A percentile compares a stretch with the other conserved stretches of the same genome.
These are phyloP conservation scores for Microctonus brassicae DNA, from an alignment of 2,888 invertebrate genomes.

Conservation along the genomic window DNA sequence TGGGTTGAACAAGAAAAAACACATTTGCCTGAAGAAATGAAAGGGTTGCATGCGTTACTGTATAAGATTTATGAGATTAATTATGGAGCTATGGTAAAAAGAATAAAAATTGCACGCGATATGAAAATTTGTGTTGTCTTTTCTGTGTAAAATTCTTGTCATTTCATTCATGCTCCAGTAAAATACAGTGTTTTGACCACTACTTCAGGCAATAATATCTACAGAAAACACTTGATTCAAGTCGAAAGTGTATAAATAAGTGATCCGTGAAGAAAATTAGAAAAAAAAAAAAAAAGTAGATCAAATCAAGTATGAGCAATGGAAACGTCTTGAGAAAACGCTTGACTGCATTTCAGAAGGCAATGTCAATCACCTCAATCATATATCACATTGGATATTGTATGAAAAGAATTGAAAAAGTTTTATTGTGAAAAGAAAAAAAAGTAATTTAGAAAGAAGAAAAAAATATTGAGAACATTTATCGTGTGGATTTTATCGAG, in stretches of 20 bases:
- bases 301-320: conserved; percentile 18
- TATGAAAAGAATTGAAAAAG: background rate
- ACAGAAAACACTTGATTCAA: background rate
- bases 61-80: conserved; percentile 20
- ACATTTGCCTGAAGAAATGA: background rate
- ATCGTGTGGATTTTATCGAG: background rate
- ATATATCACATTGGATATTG: background rate
- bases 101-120: conserved; percentile 10
- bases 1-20: background rate
- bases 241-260: conserved; percentile 12
- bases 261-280: background rate
- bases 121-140: conserved; percentile 5
- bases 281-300: conserved; percentile 22
- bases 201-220: background rate
- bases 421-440: background rate
- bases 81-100: background rate
- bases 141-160: background rate
- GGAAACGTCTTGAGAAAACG: conserved; percentile 21
- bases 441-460: background rate
- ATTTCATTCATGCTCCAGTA: background rate
- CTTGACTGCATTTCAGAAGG: conserved; percentile 17
- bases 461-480: background rate
- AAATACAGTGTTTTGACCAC: background rate
- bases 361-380: conserved; percentile 5
- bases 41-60: background rate